Evolutionary conservation across 2,888 invertebrate species (phyloP).

Genomic region (Andrena flavipes): DNA sequence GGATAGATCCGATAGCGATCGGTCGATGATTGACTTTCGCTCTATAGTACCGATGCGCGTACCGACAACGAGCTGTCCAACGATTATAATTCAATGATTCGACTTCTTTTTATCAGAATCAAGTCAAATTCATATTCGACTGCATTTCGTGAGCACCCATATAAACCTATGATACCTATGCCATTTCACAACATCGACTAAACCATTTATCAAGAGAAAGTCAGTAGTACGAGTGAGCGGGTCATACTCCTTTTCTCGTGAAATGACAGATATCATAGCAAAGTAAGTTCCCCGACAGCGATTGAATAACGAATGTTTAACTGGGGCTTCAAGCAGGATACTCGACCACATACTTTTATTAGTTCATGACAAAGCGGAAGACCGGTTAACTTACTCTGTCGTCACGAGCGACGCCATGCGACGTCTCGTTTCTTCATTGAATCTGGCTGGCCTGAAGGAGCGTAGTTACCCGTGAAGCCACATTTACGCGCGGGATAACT

Average conservation of each 20-base stretch:
- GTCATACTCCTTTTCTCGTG: neutral
- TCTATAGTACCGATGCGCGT: too few relatives aligned
- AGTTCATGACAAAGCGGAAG: conserved; percentile 5
- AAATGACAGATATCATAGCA: neutral
- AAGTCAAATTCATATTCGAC: too few relatives aligned
- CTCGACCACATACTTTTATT: neutral
- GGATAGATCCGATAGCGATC: too few relatives aligned
- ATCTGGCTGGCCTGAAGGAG: neutral
- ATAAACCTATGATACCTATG: too few relatives aligned
- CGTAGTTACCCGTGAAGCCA: neutral
- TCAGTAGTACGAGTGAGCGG: too few relatives aligned
- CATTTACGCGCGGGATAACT: neutral
- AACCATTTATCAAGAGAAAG: too few relatives aligned
- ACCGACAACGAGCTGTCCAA: too few relatives aligned
- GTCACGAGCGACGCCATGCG: neutral
- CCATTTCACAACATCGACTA: too few relatives aligned
- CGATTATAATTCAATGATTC: too few relatives aligned
- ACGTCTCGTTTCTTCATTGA: neutral
- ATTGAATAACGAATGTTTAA: neutral
- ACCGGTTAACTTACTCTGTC: conserved; percentile 33
- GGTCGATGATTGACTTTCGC: too few relatives aligned
- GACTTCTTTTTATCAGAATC: too few relatives aligned
- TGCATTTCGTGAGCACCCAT: too few relatives aligned
- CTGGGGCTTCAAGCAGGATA: neutral
- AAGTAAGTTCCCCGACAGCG: neutral